A percentile compares a stretch with the other conserved stretches of the same genome.
Conservation (phyloP, 2,113 vertebrate species). For the Semicossyphus pulcher region DNA sequence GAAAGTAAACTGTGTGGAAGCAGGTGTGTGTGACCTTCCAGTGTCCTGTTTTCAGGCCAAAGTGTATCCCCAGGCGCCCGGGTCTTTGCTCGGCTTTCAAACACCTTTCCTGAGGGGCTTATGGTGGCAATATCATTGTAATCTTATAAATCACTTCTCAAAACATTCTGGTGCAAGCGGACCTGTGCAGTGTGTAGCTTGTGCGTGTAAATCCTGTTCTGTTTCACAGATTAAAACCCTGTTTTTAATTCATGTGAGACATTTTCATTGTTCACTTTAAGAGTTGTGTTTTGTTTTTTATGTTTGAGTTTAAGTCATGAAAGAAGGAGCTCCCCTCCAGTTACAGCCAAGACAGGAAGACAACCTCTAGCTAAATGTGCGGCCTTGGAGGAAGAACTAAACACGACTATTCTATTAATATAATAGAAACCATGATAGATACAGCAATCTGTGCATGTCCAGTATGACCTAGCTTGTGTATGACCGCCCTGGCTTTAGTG, state of each 20-base stretch:
- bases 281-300: no score
- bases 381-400: background rate
- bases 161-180: slow-evolving; percentile 9
- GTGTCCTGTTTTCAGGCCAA: slow-evolving; percentile 65
- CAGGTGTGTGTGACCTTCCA: slow-evolving; percentile 73
- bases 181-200: slow-evolving; percentile 11
- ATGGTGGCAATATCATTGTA: slow-evolving; percentile 40
- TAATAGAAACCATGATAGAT: slow-evolving; percentile 16
- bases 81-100: slow-evolving; percentile 51
- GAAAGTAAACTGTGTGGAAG: slow-evolving; percentile 70
- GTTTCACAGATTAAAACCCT: background rate
- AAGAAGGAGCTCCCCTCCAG: no score
- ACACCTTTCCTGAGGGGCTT: slow-evolving; percentile 40
- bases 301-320: no score
- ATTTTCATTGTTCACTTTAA: slow-evolving; percentile 11
- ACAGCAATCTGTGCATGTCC: slow-evolving; percentile 11
- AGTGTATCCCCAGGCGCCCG: slow-evolving; percentile 41
- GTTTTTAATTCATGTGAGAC: slow-evolving; percentile 13
- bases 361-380: background rate
- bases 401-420: background rate
- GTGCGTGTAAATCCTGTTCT: slow-evolving; percentile 4
- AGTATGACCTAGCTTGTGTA: slow-evolving; percentile 20
- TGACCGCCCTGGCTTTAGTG: slow-evolving; percentile 37
- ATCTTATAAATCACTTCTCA: slow-evolving; percentile 49
- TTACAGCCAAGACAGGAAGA: background rate